Percentiles rank a stretch among this genome's conserved stretches.
phyloP scores from a whole-genome alignment of 2,113 vertebrate species.

The Anthoscopus minutus region DNA sequence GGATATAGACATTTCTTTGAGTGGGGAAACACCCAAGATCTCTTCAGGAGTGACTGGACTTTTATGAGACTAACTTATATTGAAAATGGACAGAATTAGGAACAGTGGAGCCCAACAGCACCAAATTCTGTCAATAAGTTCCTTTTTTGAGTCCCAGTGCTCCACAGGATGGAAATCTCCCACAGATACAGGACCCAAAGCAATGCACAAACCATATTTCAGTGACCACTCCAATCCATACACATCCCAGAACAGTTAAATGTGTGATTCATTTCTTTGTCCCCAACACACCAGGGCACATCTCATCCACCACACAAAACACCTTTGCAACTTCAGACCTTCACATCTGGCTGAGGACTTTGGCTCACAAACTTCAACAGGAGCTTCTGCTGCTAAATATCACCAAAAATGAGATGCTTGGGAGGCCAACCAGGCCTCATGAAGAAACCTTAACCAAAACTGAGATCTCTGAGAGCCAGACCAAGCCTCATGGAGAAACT shows the following conservation, averaged over 20 bases:
- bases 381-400: background rate
- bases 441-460: background rate
- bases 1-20: background rate
- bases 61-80: background rate
- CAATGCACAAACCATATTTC: background rate
- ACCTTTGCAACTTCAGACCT: background rate
- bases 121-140: background rate
- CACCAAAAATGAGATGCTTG: background rate
- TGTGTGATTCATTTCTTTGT: background rate
- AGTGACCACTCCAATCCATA: background rate
- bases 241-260: background rate
- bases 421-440: accelerated
- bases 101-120: background rate
- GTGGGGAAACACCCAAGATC: background rate
- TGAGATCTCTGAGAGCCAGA: background rate
- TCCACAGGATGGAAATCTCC: background rate
- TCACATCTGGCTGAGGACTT: background rate
- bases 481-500: background rate
- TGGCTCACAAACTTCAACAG: background rate
- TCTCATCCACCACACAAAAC: background rate
- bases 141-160: background rate
- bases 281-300: no score
- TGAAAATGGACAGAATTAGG: background rate
- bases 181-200: background rate
- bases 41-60: background rate